Evolutionary conservation across 2,888 invertebrate genomes (phyloP), one percentile per base, ranked within the genome.

Genomic region (Sicus ferrugineus): DNA sequence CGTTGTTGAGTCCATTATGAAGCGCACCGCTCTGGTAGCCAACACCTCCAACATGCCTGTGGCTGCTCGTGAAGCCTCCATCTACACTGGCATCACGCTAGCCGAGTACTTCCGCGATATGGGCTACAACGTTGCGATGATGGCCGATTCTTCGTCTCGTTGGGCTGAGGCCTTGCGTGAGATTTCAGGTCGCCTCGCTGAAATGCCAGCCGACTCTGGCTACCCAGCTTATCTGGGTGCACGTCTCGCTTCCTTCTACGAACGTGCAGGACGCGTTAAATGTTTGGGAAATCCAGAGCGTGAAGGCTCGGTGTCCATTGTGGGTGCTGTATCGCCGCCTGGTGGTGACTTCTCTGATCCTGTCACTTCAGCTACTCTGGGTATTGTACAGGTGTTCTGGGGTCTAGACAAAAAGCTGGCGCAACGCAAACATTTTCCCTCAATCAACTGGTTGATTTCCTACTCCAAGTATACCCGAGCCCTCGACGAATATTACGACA

Each of bases 31-130:
- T 50, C 89, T 99, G 70, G 98, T 99, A 19, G 98, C 98, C 79
- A 99, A 99, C 87, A 99, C 98, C n/a, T 98, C 98, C 74, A 99
- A 99, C 93, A 99, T 99, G 98, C 98, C 98, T 80, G 98, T 99
- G 71, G 98, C 98, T 78, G 98, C 98, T 85, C 92, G 98, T 85
- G 98, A 99, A 87, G 98, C 98, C 71, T 98, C 98, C 84, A 98
- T 98, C 86, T 98, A 98, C 86, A 98, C 98, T 70, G 96, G 96
- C 88, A 98, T 98, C 86, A 98, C 98, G 0, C 88, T 99, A n/a
- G 96, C 97, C 16, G 98, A 99, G 87, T 98, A 98, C 88, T 98
- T 97, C 92, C 90, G 94, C 77, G 94, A 94, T 87, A 97, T 97
- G 98, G 98, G 98, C 81, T 96, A 97, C 90, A 95, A 98, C 86